Evolutionary conservation across 2,888 invertebrate genomes (phyloP), one percentile per base, ranked within the genome.

Genomic region (Camptogramma bilineatum): DNA sequence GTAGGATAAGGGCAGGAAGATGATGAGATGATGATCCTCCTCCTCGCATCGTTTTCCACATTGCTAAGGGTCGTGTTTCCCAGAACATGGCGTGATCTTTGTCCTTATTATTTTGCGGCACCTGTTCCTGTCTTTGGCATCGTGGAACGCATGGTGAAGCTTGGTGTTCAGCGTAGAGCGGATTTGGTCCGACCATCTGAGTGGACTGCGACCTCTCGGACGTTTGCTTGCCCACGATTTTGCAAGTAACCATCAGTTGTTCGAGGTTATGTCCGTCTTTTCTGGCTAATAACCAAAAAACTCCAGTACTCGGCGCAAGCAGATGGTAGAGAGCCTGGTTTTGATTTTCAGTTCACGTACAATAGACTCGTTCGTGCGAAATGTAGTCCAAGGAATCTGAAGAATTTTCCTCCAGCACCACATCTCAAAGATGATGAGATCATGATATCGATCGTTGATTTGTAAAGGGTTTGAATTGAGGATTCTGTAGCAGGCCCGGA

Each of bases 121-220:
- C 39, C 39, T 39, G 39, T 39, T 39, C 39, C 39, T 39, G n/a
- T 39, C 39, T 39, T 39, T 39, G 39, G 39, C 39, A 39, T 39
- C 39, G 39, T 39, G 39, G 13, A 39, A n/a, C 39, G 39, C n/a
- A 39, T 39, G n/a, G 13, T 39, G n/a, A 3, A 39, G n/a, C 39
- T 39, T 39, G 4, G 39, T n/a, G n/a, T 39, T 39, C 4, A 39
- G 39, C 13, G 39, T 39, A 39, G 39, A 39, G 39, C 39, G n/a
- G 39, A 39, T 39, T 39, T 39, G n/a, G 39, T 39, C 34, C n/a
- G 39, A 39, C 5, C n/a, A 39, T 39, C 39, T 39, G 13, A 39
- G n/a, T 39, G 39, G 39, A 39, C n/a, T 39, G n/a, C 39, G 5
- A 39, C 39, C 39, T 39, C n/a, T 39, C 39, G 39, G 39, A 39